Evolutionary conservation across 2,113 vertebrate genomes (phyloP), one percentile per base, ranked within the genome.

Genomic region (Cromileptes altivelis): DNA sequence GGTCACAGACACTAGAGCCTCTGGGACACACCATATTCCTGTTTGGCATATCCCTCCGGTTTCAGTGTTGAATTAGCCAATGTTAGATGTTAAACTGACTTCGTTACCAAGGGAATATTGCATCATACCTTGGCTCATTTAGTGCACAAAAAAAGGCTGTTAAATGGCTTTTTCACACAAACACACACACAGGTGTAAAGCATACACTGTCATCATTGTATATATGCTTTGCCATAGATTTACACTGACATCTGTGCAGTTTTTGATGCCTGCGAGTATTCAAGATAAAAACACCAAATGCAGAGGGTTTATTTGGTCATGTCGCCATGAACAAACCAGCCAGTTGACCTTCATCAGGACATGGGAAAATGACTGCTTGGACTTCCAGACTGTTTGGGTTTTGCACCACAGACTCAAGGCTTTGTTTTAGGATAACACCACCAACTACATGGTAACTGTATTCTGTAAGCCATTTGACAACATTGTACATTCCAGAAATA

Each of bases 71-170:
- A 72, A 53, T 62, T 18, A 45, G 73, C 27, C 64, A 40, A 47
- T 25, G 50, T 56, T 45, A 40, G 33, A 37, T 18, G 60, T 75
- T 77, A 25, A 17, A 61, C 53, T 65, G n/a, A 65, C n/a, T 25
- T 58, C n/a, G 10, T 19, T 69, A 76, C 33, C 68, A 27, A 14
- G 57, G 82, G 83, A 85, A 40, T 55, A 82, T 85, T 88, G 64
- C 87, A 81, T 86, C 85, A 90, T 69, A 19, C 33, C 30, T 18
- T 55, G 71, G 56, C 50, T 58, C 50, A 74, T 77, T 87, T 72
- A 80, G 50, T 64, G 72, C 14, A 78, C 56, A 63, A 77, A 82
- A 27, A 30, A 4, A 53, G 30, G 15, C 25, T 53, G 33, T 79
- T 64, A n/a, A 88, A 81, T 49, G 18, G 5, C 45, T 84, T 80